A percentile compares a stretch with the other conserved stretches of the same genome.
Evolutionary conservation across 2,113 vertebrate genomes (phyloP).

Genomic region (Melozone crissalis): DNA sequence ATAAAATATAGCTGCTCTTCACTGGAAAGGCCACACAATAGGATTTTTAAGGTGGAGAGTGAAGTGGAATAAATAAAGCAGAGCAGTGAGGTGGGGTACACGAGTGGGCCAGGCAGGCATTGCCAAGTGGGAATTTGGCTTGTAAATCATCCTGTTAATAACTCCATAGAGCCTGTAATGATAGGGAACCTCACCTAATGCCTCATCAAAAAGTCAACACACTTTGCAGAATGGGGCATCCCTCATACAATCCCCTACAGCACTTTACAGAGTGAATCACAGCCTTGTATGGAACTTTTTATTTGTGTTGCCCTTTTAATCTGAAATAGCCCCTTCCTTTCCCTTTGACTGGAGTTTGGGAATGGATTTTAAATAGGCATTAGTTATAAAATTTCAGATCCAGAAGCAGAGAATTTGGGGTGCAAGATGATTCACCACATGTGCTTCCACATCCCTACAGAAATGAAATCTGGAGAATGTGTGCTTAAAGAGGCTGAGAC

Average conservation of each 20-base stretch:
- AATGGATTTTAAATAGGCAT: neutral
- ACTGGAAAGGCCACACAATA: accelerated
- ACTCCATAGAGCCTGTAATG: neutral
- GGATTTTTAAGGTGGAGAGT: neutral
- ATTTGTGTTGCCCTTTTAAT: neutral
- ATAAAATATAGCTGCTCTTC: neutral
- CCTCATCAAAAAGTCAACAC: neutral
- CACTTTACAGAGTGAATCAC: neutral
- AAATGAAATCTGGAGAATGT: neutral
- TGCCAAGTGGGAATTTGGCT: neutral
- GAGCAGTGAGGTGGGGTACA: neutral
- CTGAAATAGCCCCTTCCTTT: neutral
- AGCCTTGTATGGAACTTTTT: neutral
- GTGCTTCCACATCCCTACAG: neutral
- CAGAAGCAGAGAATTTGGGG: neutral
- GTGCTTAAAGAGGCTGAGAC: neutral
- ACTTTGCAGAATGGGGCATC: neutral
- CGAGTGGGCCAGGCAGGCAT: neutral
- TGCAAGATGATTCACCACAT: accelerated
- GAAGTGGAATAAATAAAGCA: neutral
- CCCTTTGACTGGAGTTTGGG: neutral
- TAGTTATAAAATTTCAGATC: neutral
- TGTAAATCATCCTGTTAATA: neutral
- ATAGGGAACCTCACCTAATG: neutral
- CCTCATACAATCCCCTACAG: neutral